A percentile compares a stretch with the other conserved stretches of the same genome.
Evolutionary conservation across 2,888 invertebrate genomes (phyloP).

Genomic region (Xanthia icteritia): DNA sequence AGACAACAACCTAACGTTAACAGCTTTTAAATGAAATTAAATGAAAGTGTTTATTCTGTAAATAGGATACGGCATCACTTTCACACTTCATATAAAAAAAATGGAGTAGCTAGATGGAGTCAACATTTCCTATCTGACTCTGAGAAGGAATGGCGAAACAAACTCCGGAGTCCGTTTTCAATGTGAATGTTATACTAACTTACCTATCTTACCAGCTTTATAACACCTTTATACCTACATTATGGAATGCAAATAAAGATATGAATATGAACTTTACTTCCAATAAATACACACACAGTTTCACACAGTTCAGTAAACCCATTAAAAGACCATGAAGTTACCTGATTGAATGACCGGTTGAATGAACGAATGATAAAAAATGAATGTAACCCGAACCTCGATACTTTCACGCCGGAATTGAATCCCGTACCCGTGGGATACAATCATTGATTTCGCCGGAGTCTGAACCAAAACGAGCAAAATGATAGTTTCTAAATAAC

Average conservation of each 20-base stretch:
- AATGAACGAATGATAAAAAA: slow-evolving; percentile 52
- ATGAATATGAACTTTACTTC: no score
- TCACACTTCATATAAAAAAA: no score
- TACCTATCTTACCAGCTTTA: no score
- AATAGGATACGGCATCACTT: no score
- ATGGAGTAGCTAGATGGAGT: no score
- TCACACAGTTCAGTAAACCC: background rate
- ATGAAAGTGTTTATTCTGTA: background rate
- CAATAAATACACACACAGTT: slow-evolving; percentile 2
- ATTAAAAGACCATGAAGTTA: slow-evolving; percentile 36
- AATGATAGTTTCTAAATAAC: slow-evolving; percentile 44
- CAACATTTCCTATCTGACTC: no score
- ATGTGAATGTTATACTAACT: background rate
- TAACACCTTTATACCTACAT: no score
- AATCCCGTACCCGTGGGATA: slow-evolving; percentile 56
- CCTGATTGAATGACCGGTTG: slow-evolving; percentile 45
- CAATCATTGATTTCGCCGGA: slow-evolving; percentile 60
- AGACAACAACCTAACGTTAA: no score
- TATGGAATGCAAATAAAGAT: no score
- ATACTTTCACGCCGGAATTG: slow-evolving; percentile 58
- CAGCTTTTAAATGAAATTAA: background rate
- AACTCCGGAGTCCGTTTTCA: background rate
- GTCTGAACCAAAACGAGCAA: slow-evolving; percentile 9
- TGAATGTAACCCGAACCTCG: slow-evolving; percentile 33
- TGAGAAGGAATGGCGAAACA: background rate